Conservation (phyloP, 2,888 invertebrate genomes). For the Folsomia candida region DNA sequence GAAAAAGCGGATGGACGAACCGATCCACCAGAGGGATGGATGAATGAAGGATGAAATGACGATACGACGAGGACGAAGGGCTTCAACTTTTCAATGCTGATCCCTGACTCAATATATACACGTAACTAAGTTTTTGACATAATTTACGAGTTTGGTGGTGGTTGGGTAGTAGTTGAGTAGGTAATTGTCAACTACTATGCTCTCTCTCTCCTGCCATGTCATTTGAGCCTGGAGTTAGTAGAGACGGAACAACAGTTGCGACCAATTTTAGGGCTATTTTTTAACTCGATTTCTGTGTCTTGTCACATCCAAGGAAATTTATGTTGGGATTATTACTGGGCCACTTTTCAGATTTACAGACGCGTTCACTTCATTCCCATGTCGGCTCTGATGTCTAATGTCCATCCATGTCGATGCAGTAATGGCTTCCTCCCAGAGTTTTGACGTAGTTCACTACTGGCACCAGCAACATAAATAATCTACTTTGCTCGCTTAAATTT, state of each 20-base stretch:
- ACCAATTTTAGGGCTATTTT: conserved; percentile 12
- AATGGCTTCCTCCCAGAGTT: neutral
- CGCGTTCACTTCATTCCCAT: neutral
- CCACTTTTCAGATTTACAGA: conserved; percentile 5
- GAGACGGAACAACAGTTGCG: conserved; percentile 12
- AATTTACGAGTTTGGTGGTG: conserved; percentile 1
- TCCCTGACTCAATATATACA: neutral
- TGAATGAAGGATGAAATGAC: neutral
- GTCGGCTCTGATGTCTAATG: neutral
- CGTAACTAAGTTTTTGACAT: neutral
- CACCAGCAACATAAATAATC: too few relatives aligned
- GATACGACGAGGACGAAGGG: too few relatives aligned
- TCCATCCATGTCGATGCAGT: neutral
- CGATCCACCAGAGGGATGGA: neutral
- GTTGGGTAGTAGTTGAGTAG: neutral
- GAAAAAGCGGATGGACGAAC: neutral
- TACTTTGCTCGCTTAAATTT: too few relatives aligned
- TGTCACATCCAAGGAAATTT: neutral
- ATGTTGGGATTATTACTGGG: conserved; percentile 7
- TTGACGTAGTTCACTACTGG: too few relatives aligned
- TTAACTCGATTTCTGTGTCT: neutral
- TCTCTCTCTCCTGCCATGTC: neutral
- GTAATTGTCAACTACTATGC: conserved; percentile 20
- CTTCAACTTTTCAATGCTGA: too few relatives aligned
- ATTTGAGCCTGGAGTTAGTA: neutral